Percentiles rank a stretch among this genome's conserved stretches.
Conservation (phyloP, 92 coral and sea anemone genomes). For the Diadumene lineata region DNA sequence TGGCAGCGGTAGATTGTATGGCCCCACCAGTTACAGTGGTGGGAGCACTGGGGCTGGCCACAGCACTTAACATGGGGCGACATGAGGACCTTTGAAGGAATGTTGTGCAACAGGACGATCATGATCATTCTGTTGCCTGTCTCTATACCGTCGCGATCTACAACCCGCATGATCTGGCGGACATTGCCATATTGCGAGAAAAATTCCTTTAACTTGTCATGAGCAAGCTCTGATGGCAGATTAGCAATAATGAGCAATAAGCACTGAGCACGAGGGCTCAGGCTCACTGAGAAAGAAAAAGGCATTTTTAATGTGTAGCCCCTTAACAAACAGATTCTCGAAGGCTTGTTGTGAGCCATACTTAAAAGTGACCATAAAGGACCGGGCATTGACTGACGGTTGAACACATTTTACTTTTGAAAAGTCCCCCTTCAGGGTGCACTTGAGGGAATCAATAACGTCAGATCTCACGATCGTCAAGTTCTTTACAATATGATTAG, state of each 20-base stretch:
- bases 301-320: not conserved
- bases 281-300: not conserved
- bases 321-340: not conserved
- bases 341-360: not conserved
- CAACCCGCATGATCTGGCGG: not conserved
- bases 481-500: not conserved
- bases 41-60: constrained; percentile 5
- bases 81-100: not conserved
- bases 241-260: not conserved
- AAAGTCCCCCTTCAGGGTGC: not conserved
- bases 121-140: not conserved
- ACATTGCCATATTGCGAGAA: not conserved
- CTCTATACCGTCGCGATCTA: constrained; percentile 8
- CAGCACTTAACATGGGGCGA: not conserved
- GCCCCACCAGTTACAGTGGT: constrained; percentile 17
- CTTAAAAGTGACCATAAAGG: not conserved
- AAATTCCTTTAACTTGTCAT: not conserved
- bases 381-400: not conserved
- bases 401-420: not conserved
- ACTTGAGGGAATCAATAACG: not conserved
- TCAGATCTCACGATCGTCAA: not conserved
- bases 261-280: not conserved
- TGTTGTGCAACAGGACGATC: not conserved
- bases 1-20: not conserved
- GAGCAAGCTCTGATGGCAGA: not conserved